Percentiles rank a stretch among this genome's conserved stretches.
These are phyloP conservation scores for Onthophagus sagittarius DNA, from an alignment of 2,888 invertebrate genomes.

Conservation along the genomic window DNA sequence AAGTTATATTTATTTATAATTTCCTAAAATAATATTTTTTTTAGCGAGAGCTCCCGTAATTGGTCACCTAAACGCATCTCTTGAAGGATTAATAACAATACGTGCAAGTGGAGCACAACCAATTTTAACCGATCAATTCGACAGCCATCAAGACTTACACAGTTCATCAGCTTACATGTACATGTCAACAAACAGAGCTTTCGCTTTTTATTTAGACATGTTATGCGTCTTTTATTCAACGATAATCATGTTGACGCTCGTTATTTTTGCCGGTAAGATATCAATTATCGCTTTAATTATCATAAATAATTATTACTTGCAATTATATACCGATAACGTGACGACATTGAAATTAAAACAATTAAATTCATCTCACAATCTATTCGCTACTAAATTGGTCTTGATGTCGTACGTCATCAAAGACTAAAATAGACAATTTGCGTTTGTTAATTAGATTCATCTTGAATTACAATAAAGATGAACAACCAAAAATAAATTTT, in stretches of 20 bases:
- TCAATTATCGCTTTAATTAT: background rate
- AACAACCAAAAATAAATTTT: background rate
- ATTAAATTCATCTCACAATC: background rate
- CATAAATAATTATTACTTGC: too few species aligned
- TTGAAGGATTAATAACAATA: conserved; percentile 44
- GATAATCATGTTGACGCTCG: conserved; percentile 30
- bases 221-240: conserved; percentile 30
- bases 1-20: too few species aligned
- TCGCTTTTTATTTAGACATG: conserved; percentile 40
- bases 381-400: background rate
- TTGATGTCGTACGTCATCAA: background rate
- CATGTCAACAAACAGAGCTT: conserved; percentile 35
- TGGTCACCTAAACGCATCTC: conserved; percentile 43
- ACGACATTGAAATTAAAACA: too few species aligned
- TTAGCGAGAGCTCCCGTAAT: conserved; percentile 44
- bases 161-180: conserved; percentile 42
- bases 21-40: background rate
- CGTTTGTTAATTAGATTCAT: background rate
- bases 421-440: background rate
- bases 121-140: conserved; percentile 40
- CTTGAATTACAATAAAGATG: background rate
- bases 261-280: conserved; percentile 28
- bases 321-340: too few species aligned
- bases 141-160: conserved; percentile 42
- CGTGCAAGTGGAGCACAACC: conserved; percentile 40